Percentiles rank a stretch among this genome's conserved stretches.
phyloP scores from a whole-genome alignment of 2,888 invertebrate genomes.

The Lysandra bellargus region DNA sequence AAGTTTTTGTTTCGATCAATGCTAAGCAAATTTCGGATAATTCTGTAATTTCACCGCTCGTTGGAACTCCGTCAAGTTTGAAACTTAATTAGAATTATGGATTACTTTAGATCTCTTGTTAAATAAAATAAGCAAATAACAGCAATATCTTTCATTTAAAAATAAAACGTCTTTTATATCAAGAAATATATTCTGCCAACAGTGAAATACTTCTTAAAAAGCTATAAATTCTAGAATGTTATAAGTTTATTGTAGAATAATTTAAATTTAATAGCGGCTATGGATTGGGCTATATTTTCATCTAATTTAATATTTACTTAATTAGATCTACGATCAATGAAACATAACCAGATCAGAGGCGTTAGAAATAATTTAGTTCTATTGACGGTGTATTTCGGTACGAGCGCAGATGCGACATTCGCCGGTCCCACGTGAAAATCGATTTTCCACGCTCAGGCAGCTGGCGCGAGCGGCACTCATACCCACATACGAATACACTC shows the following conservation, averaged over 20 bases:
- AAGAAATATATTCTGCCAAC: too few species aligned
- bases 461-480: slow-evolving; percentile 75
- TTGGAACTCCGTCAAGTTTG: not conserved
- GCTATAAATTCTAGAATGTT: too few species aligned
- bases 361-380: slow-evolving; percentile 20
- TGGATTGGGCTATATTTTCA: not conserved
- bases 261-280: too few species aligned
- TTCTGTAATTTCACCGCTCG: not conserved
- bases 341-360: slow-evolving; percentile 11
- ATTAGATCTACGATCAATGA: not conserved
- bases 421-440: slow-evolving; percentile 78
- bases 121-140: not conserved
- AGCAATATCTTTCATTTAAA: not conserved
- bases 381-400: slow-evolving; percentile 45
- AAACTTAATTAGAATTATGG: not conserved
- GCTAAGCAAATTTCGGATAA: not conserved
- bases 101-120: not conserved
- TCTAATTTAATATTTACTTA: not conserved
- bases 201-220: too few species aligned
- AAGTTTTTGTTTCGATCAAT: not conserved
- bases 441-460: slow-evolving; percentile 79
- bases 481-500: slow-evolving; percentile 43
- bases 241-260: too few species aligned
- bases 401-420: slow-evolving; percentile 77
- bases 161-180: too few species aligned